Percentiles rank a stretch among this genome's conserved stretches.
phyloP scores from a whole-genome alignment of 2,888 invertebrate species.

The Caenorhabditis uteleia region DNA sequence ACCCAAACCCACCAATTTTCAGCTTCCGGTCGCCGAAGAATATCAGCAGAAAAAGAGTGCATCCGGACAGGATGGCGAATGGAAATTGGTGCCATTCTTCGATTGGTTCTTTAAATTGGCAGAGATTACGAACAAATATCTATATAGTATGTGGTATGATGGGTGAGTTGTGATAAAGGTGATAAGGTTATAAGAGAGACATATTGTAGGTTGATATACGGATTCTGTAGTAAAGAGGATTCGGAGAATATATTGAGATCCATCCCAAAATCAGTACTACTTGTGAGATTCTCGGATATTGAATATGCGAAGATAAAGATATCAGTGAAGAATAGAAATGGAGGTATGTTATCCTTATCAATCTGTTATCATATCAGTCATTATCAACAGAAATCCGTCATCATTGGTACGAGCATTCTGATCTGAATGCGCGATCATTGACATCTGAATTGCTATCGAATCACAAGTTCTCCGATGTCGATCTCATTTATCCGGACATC shows the following conservation, averaged over 20 bases:
- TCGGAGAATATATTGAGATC: slow-evolving; percentile 62
- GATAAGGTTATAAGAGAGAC: neutral
- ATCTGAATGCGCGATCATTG: slow-evolving; percentile 59
- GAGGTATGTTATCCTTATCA: slow-evolving; percentile 56
- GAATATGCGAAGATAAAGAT: slow-evolving; percentile 68
- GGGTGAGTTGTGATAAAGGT: slow-evolving; percentile 47
- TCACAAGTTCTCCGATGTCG: slow-evolving; percentile 62
- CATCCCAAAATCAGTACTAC: slow-evolving; percentile 53
- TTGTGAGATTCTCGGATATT: slow-evolving; percentile 67
- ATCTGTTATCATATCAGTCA: neutral
- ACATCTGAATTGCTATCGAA: slow-evolving; percentile 62
- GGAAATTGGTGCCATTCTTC: slow-evolving; percentile 65
- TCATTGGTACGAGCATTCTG: slow-evolving; percentile 68
- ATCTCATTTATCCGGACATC: slow-evolving; percentile 67
- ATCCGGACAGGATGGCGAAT: slow-evolving; percentile 63
- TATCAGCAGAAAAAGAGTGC: slow-evolving; percentile 54
- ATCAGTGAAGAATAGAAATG: slow-evolving; percentile 60
- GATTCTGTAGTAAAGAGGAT: slow-evolving; percentile 68
- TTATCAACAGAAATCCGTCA: slow-evolving; percentile 59
- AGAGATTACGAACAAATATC: slow-evolving; percentile 67
- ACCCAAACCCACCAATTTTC: slow-evolving; percentile 13
- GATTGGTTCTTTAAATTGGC: slow-evolving; percentile 68
- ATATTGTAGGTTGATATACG: slow-evolving; percentile 60
- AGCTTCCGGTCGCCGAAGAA: slow-evolving; percentile 66
- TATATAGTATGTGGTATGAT: slow-evolving; percentile 68